Percentiles rank a stretch among this genome's conserved stretches.
These are phyloP conservation scores for Campoletis raptor DNA, from an alignment of 2,888 invertebrate genomes.

Conservation along the genomic window DNA sequence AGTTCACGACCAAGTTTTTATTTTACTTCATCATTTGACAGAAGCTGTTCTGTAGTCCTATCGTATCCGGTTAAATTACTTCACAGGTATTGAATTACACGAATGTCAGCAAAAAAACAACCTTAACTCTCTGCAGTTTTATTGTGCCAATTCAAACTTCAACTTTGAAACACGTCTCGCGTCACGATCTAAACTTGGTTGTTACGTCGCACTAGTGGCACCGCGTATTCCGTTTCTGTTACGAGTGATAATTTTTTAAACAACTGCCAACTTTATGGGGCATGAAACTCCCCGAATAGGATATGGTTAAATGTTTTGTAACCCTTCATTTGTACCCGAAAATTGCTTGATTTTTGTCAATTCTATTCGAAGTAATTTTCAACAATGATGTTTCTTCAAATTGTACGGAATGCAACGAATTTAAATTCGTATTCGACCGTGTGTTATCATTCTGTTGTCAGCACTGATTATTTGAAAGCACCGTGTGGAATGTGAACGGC, in stretches of 20 bases:
- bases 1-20: background rate
- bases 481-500: slow-evolving; percentile 51
- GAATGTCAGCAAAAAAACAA: slow-evolving; percentile 19
- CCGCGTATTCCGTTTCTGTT: slow-evolving; percentile 1
- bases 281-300: no score
- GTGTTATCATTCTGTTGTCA: slow-evolving; percentile 44
- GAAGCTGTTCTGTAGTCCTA: background rate
- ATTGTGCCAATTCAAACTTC: slow-evolving; percentile 18
- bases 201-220: slow-evolving; percentile 65
- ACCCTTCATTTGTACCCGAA: background rate
- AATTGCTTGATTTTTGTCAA: background rate
- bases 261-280: slow-evolving; percentile 54
- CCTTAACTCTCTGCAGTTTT: background rate
- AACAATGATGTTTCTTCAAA: background rate
- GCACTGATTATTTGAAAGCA: slow-evolving; percentile 66
- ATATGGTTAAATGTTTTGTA: background rate
- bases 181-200: slow-evolving; percentile 73
- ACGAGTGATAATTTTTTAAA: slow-evolving; percentile 46
- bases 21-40: slow-evolving; percentile 32
- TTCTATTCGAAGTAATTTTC: background rate
- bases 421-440: background rate
- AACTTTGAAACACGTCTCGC: slow-evolving; percentile 57
- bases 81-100: slow-evolving; percentile 29
- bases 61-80: slow-evolving; percentile 38
- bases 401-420: background rate